Conservation (phyloP, 2,888 invertebrate genomes). For the Agrochola lychnidis region DNA sequence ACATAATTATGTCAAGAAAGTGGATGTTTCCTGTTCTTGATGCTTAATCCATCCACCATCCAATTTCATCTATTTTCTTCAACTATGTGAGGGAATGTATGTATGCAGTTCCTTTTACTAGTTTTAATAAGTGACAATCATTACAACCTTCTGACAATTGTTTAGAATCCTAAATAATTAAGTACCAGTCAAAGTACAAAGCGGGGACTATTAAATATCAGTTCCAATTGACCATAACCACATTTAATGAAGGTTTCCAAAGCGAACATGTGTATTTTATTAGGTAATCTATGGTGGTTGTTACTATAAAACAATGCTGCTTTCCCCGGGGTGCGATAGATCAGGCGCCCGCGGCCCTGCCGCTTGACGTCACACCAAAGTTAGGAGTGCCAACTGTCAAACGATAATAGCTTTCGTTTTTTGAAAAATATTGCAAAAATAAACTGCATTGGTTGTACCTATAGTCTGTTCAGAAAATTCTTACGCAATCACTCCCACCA, state of each 20-base stretch:
- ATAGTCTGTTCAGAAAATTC: background rate
- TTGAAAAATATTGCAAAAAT: slow-evolving; percentile 5
- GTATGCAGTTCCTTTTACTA: background rate
- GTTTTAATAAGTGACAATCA: background rate
- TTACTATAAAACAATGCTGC: slow-evolving; percentile 64
- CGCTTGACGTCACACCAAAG: slow-evolving; percentile 67
- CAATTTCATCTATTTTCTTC: background rate
- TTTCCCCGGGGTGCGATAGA: slow-evolving; percentile 70
- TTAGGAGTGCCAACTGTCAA: slow-evolving; percentile 61
- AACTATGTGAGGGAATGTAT: background rate
- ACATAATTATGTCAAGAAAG: background rate
- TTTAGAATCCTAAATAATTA: background rate
- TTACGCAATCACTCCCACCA: background rate
- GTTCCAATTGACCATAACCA: slow-evolving; percentile 39
- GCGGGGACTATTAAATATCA: slow-evolving; percentile 24
- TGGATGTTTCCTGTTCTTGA: background rate
- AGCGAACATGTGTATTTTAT: slow-evolving; percentile 63
- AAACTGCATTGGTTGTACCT: too few relatives aligned
- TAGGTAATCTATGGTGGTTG: slow-evolving; percentile 64
- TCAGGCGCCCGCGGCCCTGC: slow-evolving; percentile 60
- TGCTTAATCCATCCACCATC: background rate
- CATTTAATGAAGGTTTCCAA: slow-evolving; percentile 44
- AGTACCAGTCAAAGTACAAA: background rate
- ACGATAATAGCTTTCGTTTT: slow-evolving; percentile 35
- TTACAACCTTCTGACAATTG: background rate